These are phyloP conservation scores for Cartodere bifasciata DNA, from an alignment of 2,888 invertebrate species.

Conservation along the genomic window DNA sequence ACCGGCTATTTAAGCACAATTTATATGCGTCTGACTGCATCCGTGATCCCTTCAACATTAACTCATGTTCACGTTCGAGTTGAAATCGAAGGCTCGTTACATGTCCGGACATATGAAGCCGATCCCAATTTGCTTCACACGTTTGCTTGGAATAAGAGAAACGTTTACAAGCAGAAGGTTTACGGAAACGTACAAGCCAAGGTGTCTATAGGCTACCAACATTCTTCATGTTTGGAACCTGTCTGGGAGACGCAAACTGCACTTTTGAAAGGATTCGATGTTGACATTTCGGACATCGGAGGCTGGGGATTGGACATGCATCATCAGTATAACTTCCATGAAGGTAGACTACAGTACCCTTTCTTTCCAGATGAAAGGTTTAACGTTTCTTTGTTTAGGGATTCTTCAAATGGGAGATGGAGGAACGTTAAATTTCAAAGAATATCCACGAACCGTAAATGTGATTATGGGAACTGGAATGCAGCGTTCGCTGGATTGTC, in stretches of 20 bases:
- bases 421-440: constrained; percentile 84
- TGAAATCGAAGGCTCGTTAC: constrained; percentile 75
- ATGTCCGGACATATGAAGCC: constrained; percentile 88
- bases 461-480: constrained; percentile 89
- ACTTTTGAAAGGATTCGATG: constrained; percentile 88
- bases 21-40: constrained; percentile 75
- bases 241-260: constrained; percentile 95
- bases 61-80: constrained; percentile 85
- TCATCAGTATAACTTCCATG: constrained; percentile 97
- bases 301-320: constrained; percentile 98
- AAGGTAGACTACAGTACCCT: constrained; percentile 93
- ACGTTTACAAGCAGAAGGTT: constrained; percentile 93
- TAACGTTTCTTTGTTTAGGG: background rate
- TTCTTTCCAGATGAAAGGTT: background rate
- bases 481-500: constrained; percentile 73
- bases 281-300: constrained; percentile 92
- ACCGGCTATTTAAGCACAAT: constrained; percentile 90
- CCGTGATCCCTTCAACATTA: constrained; percentile 64
- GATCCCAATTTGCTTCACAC: constrained; percentile 91
- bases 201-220: constrained; percentile 89
- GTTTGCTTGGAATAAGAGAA: constrained; percentile 96
- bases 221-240: constrained; percentile 70
- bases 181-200: constrained; percentile 81
- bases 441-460: constrained; percentile 79
- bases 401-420: constrained; percentile 28